These are phyloP conservation scores for Diprion similis DNA, from an alignment of 1,140 invertebrate genomes.

Conservation along the genomic window DNA sequence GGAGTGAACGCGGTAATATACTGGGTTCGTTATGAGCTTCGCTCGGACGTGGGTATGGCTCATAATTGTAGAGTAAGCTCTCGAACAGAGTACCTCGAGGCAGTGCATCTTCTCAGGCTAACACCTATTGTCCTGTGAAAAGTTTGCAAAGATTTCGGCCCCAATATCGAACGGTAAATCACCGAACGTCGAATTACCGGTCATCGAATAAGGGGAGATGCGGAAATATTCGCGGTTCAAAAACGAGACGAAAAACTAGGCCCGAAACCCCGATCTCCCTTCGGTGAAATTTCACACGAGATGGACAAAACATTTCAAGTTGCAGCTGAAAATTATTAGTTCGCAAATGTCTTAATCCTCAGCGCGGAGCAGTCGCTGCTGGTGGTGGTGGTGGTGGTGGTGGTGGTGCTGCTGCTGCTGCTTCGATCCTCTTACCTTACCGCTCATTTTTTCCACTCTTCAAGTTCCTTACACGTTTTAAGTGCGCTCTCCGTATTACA, in stretches of 20 bases:
- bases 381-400: neutral
- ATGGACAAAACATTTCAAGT: constrained; percentile 6
- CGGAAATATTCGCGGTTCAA: too few relatives aligned
- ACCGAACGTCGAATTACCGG: too few relatives aligned
- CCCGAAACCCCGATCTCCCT: too few relatives aligned
- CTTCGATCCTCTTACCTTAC: neutral
- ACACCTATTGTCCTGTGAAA: constrained; percentile 2
- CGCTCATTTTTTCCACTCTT: neutral
- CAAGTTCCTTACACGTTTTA: constrained; percentile 7
- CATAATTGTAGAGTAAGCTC: constrained; percentile 7
- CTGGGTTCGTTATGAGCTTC: constrained; percentile 4
- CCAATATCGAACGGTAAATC: too few relatives aligned
- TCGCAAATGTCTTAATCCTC: constrained; percentile 7
- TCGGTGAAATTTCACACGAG: neutral
- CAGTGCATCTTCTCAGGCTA: neutral
- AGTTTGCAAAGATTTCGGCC: neutral
- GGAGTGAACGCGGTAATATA: neutral
- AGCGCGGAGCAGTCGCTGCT: neutral
- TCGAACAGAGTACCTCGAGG: neutral
- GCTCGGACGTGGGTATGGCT: constrained; percentile 6
- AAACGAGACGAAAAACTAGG: too few relatives aligned
- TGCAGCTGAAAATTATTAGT: neutral
- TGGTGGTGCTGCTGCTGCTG: too few relatives aligned
- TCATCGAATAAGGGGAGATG: too few relatives aligned
- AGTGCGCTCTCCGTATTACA: constrained; percentile 3